Evolutionary conservation across 2,113 vertebrate genomes (phyloP).

Genomic region (Panthera uncia): DNA sequence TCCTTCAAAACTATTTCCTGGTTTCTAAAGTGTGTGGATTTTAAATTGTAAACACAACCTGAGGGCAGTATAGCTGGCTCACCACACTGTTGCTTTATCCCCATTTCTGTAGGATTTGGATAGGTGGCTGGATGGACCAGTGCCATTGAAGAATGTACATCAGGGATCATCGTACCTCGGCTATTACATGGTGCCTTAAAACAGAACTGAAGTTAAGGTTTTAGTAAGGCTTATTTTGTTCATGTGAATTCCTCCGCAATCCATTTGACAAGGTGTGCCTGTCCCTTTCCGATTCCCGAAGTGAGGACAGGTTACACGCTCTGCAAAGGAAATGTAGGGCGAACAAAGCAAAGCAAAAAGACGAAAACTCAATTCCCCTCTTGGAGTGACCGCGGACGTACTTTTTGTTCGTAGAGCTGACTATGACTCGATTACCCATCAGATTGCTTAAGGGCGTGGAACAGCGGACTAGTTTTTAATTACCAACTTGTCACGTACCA

Average conservation of each 20-base stretch:
- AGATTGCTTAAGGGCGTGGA: slow-evolving; percentile 83
- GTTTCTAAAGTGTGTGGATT: slow-evolving; percentile 85
- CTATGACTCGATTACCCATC: slow-evolving; percentile 87
- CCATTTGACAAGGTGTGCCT: slow-evolving; percentile 88
- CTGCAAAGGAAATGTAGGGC: slow-evolving; percentile 83
- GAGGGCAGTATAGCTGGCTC: slow-evolving; percentile 90
- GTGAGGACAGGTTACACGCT: slow-evolving; percentile 85
- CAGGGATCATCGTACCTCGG: slow-evolving; percentile 93
- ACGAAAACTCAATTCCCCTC: slow-evolving; percentile 81
- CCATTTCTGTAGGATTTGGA: slow-evolving; percentile 87
- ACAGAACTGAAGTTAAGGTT: slow-evolving; percentile 90
- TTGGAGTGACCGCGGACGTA: slow-evolving; percentile 84
- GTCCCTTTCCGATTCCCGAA: slow-evolving; percentile 86
- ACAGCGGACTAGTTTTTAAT: slow-evolving; percentile 85
- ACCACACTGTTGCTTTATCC: slow-evolving; percentile 87
- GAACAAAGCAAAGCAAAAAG: slow-evolving; percentile 65
- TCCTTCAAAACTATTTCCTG: slow-evolving; percentile 86
- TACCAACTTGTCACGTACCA: slow-evolving; percentile 81
- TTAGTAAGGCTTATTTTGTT: slow-evolving; percentile 87
- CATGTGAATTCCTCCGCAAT: slow-evolving; percentile 85
- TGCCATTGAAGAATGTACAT: slow-evolving; percentile 93
- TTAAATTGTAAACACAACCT: slow-evolving; percentile 86
- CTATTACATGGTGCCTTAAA: slow-evolving; percentile 93
- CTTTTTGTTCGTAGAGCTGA: slow-evolving; percentile 86
- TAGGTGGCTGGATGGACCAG: slow-evolving; percentile 90